Evolutionary conservation across 2,888 invertebrate species (phyloP), one percentile per base, ranked within the genome.

Genomic region (Neria commutata): DNA sequence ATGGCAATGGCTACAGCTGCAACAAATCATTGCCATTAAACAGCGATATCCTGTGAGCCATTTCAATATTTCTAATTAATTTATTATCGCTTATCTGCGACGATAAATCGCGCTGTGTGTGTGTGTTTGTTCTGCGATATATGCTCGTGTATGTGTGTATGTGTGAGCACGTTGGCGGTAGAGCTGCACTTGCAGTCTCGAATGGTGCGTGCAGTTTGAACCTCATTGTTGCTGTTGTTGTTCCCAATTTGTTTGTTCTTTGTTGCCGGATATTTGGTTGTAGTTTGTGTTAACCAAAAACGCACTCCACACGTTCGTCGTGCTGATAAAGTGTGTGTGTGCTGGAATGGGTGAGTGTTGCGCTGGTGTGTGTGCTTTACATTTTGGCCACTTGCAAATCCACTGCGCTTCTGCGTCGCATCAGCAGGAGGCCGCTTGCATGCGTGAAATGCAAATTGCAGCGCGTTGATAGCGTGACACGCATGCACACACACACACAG

Each of bases 1-100:
- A 24, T 33, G 49, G 11, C 54, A 29, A 24, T 16, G 25, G 26
- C 37, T 10, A 29, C 33, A 49, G 60, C 66, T 66, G 56, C 63
- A 58, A 67, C 75, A 74, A 68, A 68, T 66, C 67, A 70, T 59
- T 64, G 58, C 57, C 63, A 67, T 67, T 66, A 66, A 66, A 65
- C 66, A 61, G 54, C 63, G 61, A 66, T 66, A 64, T 56, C 33
- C 49, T 49, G 50, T 50, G 21, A 6, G 65, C 69, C 79, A 79
- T 79, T 79, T 79, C 79, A 79, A 79, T 79, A 79, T 77, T 79
- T 79, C 79, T 79, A 79, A 79, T 79, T 79, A 79, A 79, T 79
- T 79, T 79, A 79, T 79, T 79, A 79, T 78, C 77, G 78, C 75
- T 79, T 79, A 79, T 79, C 79, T 76, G 70, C 65, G 66, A 66